Percentiles rank a stretch among this genome's conserved stretches.
Evolutionary conservation across 2,888 invertebrate species (phyloP).

Genomic region (Andrena bucephala): DNA sequence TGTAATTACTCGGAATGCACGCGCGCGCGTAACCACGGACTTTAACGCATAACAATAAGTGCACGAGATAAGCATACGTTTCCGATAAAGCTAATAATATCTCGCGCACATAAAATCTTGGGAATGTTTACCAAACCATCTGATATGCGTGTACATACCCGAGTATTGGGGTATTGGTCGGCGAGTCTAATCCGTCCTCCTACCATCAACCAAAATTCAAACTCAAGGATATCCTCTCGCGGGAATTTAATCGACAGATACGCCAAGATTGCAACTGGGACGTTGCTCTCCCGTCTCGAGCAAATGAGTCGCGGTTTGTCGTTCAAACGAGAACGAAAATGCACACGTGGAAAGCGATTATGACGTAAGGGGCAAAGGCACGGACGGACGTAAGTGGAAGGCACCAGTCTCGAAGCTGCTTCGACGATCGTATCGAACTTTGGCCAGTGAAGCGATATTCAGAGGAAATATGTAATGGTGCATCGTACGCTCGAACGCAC

Average conservation of each 20-base stretch:
- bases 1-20: not conserved
- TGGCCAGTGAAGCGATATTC: not conserved
- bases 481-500: not conserved
- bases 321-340: slow-evolving; percentile 4
- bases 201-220: slow-evolving; percentile 1
- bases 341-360: slow-evolving; percentile 49
- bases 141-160: not conserved
- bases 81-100: slow-evolving; percentile 33
- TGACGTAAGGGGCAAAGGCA: slow-evolving; percentile 18
- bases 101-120: not conserved
- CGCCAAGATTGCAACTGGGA: not conserved
- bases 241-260: not conserved
- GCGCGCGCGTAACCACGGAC: not conserved
- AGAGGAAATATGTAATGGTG: not conserved
- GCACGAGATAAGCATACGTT: slow-evolving; percentile 32
- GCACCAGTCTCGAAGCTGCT: not conserved
- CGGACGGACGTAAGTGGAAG: not conserved
- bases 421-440: not conserved
- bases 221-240: not conserved
- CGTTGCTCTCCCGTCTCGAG: not conserved
- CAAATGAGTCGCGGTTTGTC: not conserved
- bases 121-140: slow-evolving; percentile 31
- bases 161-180: too few species aligned
- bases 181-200: not conserved
- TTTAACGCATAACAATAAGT: slow-evolving; percentile 24